Evolutionary conservation across 2,113 vertebrate genomes (phyloP), one percentile per base, ranked within the genome.

Genomic region (Lipophrys pholis): DNA sequence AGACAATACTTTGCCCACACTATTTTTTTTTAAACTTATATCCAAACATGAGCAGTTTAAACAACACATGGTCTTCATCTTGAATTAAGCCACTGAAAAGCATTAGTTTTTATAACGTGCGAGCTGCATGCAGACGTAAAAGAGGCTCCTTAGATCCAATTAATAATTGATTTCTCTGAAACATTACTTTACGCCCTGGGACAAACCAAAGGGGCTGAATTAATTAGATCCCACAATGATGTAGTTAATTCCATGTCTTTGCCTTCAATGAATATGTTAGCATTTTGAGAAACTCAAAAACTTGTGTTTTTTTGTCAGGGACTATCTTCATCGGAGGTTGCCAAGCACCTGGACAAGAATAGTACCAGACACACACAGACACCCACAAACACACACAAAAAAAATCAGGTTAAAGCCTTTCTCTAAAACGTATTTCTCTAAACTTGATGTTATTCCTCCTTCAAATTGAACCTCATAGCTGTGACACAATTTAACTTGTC

Each of bases 121-220:
- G 6, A 1, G 41, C 41, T 54, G 11, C 52, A 7, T 68, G 46
- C 10, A 10, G 11, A 6, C 21, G 11, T 5, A 59, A 55, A 49
- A 8, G 50, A 10, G 61, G 51, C 7, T 55, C 48, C 60, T 54
- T 49, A 17, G 14, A 61, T 6, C 30, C 11, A 43, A 30, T 70
- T 60, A 60, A 65, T 50, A 35, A 67, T 36, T 45, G 2, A 59
- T 55, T 55, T 30, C 56, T 38, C 21, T 15, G 48, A 72, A 46
- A 53, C 15, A 54, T 64, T 57, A 55, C 38, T 54, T 41, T 40
- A 17, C 1, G 5, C 36, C 50, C 52, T 54, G 51, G 42, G 51
- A 16, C 17, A 53, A 35, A 57, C 43, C 17, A 30, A 5, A 12
- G 2, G 15, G 42, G 36, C 42, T 68, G 7, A 55, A 69, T 70